Conservation (phyloP, 2,888 invertebrate species). For the Cephus pulcher region DNA sequence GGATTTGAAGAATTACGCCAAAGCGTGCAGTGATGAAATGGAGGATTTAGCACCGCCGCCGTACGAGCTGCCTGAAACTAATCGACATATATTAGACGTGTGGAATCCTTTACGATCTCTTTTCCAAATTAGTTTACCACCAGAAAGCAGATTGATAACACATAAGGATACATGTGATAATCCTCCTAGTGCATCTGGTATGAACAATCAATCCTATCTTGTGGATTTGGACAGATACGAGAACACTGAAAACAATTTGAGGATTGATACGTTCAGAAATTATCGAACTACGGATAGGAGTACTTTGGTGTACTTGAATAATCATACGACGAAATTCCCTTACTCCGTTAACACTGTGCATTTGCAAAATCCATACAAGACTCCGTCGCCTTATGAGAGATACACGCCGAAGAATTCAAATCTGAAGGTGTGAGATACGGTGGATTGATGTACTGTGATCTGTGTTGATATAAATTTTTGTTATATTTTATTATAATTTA, state of each 20-base stretch:
- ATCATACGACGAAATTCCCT: conserved; percentile 28
- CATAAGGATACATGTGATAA: not conserved
- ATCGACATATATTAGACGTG: conserved; percentile 11
- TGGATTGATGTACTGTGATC: conserved; percentile 13
- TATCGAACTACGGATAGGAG: conserved; percentile 26
- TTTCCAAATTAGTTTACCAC: not conserved
- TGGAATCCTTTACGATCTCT: conserved; percentile 6
- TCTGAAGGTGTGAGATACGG: conserved; percentile 32
- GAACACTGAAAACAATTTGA: not conserved
- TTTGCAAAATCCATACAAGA: conserved; percentile 47
- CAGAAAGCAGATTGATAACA: not conserved
- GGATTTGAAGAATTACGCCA: no score
- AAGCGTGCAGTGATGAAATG: conserved; percentile 5
- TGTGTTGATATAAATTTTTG: not conserved
- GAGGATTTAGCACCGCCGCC: conserved; percentile 16
- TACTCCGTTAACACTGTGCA: conserved; percentile 46
- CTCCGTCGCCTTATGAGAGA: conserved; percentile 40
- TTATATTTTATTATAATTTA: conserved; percentile 1
- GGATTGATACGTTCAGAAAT: not conserved
- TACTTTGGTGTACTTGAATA: conserved; percentile 30
- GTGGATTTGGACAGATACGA: not conserved
- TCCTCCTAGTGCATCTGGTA: not conserved
- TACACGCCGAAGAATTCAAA: conserved; percentile 35
- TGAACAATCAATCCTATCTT: not conserved
- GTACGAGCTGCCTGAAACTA: conserved; percentile 11